These are phyloP conservation scores for Gymnoscopelus microlampas DNA, from an alignment of 2,797 vertebrate genomes.

Conservation along the genomic window DNA sequence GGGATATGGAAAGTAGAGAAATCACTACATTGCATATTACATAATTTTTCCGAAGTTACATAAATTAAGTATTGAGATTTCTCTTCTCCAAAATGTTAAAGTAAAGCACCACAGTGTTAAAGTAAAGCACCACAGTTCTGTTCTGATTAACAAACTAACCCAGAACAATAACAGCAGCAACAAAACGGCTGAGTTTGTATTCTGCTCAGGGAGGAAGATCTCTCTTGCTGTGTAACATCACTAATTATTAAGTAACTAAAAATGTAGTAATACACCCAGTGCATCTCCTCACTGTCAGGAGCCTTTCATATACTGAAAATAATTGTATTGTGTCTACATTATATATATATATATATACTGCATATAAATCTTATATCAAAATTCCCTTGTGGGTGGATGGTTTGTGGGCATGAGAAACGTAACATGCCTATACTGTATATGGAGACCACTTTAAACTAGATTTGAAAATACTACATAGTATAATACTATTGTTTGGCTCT, in stretches of 20 bases:
- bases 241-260: constrained; percentile 16
- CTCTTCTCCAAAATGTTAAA: too few species aligned
- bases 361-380: too few species aligned
- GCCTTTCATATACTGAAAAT: background rate
- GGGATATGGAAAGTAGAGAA: too few species aligned
- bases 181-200: constrained; percentile 26
- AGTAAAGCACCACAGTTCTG: too few species aligned
- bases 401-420: background rate
- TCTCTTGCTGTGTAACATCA: constrained; percentile 15
- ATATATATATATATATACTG: too few species aligned
- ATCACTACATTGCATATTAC: too few species aligned
- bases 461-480: constrained; percentile 11
- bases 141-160: too few species aligned
- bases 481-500: constrained; percentile 41
- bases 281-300: constrained; percentile 7
- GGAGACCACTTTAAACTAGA: constrained; percentile 6
- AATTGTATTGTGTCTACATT: too few species aligned
- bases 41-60: too few species aligned
- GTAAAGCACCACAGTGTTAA: too few species aligned
- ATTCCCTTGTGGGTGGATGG: background rate
- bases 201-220: constrained; percentile 12
- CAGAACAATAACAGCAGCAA: too few species aligned
- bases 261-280: constrained; percentile 23
- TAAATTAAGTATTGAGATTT: too few species aligned
- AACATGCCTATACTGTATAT: background rate